Base-by-base conservation (phyloP, 2,797 vertebrate species). In the Channallabes apus region DNA sequence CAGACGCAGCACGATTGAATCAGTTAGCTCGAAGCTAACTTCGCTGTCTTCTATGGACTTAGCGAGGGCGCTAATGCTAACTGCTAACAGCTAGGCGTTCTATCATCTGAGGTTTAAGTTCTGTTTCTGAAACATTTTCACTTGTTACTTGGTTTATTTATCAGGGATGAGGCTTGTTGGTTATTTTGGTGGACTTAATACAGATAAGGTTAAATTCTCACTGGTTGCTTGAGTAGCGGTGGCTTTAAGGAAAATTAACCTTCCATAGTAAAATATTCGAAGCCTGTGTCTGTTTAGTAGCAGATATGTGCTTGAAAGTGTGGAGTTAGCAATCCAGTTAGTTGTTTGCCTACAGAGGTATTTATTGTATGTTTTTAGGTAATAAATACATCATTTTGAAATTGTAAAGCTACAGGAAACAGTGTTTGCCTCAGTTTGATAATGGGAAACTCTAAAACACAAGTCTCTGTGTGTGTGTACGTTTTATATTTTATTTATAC, bases 1-100 rank as follows among this genome's bases (percentile, higher is more conserved):
- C 90, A 87, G 92, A 92, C 90, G 90, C 91, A 91, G 92, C 93
- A 87, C 89, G 85, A 58, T 72, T 82, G 15, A 83, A 79, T 15
- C 24, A 32, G 35, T 75, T 89, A 87, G 85, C 87, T 76, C 32
- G 84, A 88, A 65, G 89, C 90, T 92, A 91, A 92, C 92, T 54
- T 58, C 24, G 18, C 58, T 12, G 59, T 83, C 38, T 59, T 62
- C 20, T 71, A 82, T 71, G 82, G 56, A 29, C 20, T 62, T 81
- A 85, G 86, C 85, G 62, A 65, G 38, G 35, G 54, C 4, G 67
- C 71, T 65, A 78, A 68, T 20, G 64, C 41, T 77, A 84, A 11
- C 35, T n/a, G 64, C 41, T 77, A 84, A 11, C 35, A 24, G 69
- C 41, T 72, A 41, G n/a, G 27, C 29, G 46, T 54, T 32, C 7